Base-by-base conservation (phyloP, 2,888 invertebrate genomes). In the Deroplatys truncata region DNA sequence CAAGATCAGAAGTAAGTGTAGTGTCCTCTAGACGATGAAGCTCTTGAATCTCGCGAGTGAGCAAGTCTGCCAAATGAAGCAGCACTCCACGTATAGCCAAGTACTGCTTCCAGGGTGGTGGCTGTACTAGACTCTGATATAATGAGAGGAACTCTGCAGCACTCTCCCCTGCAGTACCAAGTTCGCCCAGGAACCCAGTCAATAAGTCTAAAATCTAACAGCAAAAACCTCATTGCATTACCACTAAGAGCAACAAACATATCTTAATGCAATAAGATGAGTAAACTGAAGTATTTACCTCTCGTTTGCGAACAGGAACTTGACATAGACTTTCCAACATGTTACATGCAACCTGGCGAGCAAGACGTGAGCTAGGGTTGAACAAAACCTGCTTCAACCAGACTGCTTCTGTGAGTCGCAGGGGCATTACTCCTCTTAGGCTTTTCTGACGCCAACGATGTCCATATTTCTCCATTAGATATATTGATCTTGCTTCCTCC, bases 331-430 rank as follows among this genome's bases (percentile, higher is more conserved):
- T 96, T 93, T 98, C 97, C 29, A 98, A 95, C 94, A 98, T 96
- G 92, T 97, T 97, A 92, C 98, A 98, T 16, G 98, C 97, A 82
- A 98, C 96, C 93, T 98, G 97, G 35, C 99, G 95, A 0, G 98
- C 98, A 91, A 98, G 95, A 88, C 98, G 95, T 0, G 98, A 98
- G 92, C 98, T 98, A 0, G 98, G 96, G 94, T 98, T 98, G 93
- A 99, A 99, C 92, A 99, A 95, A 13, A 98, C 97, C n/a, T 97
- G 97, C 91, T 98, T 97, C 90, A 99, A 94, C 99, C 99, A 99
- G 0, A 97, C 96, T 84, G 96, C 96, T 91, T 96, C 96, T 85
- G 95, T 95, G 29, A 97, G 93, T 35, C 95, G 95, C 87, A 97
- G 93, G 0, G 95, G 95, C 1, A 95, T 94, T 92, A 95, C 94